Conservation (phyloP, 1,140 invertebrate genomes). For the Anastrepha ludens region DNA sequence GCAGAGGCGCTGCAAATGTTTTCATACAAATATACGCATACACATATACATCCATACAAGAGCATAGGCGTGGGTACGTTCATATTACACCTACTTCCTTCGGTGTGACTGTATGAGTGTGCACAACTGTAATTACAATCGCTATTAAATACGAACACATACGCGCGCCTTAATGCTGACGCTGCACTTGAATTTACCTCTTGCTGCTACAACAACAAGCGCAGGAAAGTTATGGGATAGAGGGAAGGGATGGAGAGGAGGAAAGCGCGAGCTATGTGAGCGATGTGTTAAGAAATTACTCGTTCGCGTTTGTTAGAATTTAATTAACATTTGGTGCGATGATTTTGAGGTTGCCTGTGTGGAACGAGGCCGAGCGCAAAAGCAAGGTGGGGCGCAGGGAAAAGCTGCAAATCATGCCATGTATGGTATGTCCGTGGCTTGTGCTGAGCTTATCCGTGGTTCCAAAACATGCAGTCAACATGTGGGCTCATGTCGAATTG, state of each 20-base stretch:
- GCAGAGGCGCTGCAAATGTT: not conserved
- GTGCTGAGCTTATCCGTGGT: no score
- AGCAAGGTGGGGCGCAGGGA: not conserved
- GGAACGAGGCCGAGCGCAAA: not conserved
- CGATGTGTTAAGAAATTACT: slow-evolving; percentile 33
- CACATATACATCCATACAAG: not conserved
- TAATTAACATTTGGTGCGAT: slow-evolving; percentile 45
- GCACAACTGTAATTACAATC: slow-evolving; percentile 45
- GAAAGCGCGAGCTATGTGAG: not conserved
- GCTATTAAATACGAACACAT: slow-evolving; percentile 12
- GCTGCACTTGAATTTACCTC: slow-evolving; percentile 45
- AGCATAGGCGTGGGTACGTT: not conserved
- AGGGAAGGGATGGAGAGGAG: not conserved
- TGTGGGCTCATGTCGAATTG: no score
- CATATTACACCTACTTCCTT: not conserved
- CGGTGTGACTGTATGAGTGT: not conserved
- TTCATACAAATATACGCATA: no score
- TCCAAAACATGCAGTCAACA: no score
- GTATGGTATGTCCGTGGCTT: no score
- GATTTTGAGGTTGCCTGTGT: slow-evolving; percentile 38
- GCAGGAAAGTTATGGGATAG: not conserved
- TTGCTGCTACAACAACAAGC: not conserved
- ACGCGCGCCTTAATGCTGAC: not conserved
- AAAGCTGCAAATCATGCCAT: not conserved
- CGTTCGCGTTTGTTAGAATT: slow-evolving; percentile 49